phyloP scores from a whole-genome alignment of 2,888 invertebrate genomes.

The Phrixothrix hirtus region DNA sequence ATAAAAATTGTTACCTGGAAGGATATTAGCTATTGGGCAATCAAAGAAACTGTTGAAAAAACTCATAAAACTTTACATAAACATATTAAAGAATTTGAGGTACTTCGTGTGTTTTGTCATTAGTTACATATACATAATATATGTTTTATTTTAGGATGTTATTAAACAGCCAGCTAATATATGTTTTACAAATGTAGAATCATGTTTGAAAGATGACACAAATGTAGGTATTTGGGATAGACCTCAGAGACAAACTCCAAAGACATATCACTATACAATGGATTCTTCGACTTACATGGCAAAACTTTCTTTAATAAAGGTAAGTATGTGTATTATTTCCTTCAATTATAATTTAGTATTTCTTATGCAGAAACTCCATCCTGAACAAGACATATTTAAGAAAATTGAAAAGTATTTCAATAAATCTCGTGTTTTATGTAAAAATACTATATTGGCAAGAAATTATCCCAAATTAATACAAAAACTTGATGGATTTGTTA shows the following conservation, averaged over 20 bases:
- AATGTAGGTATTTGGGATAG: conserved; percentile 66
- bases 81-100: conserved; percentile 83
- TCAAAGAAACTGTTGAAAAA: conserved; percentile 86
- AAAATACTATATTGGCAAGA: conserved; percentile 62
- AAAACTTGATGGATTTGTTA: conserved; percentile 68
- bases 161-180: conserved; percentile 59
- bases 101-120: conserved; percentile 35
- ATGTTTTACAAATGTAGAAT: conserved; percentile 55
- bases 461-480: conserved; percentile 66
- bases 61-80: conserved; percentile 87
- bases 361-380: no score
- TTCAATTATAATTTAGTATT: no score
- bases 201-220: conserved; percentile 42
- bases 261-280: conserved; percentile 58
- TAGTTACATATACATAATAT: conserved; percentile 33
- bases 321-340: conserved; percentile 18
- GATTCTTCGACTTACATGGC: conserved; percentile 47
- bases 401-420: conserved; percentile 53
- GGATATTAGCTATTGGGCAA: conserved; percentile 92
- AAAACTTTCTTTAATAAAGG: conserved; percentile 39
- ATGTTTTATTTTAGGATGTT: conserved; percentile 55
- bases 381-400: conserved; percentile 28
- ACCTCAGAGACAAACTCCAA: conserved; percentile 59
- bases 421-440: conserved; percentile 68
- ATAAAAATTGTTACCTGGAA: conserved; percentile 95